A percentile compares a stretch with the other conserved stretches of the same genome.
Evolutionary conservation across 2,797 vertebrate genomes (phyloP).

Genomic region (Ctenosaura bakeri): DNA sequence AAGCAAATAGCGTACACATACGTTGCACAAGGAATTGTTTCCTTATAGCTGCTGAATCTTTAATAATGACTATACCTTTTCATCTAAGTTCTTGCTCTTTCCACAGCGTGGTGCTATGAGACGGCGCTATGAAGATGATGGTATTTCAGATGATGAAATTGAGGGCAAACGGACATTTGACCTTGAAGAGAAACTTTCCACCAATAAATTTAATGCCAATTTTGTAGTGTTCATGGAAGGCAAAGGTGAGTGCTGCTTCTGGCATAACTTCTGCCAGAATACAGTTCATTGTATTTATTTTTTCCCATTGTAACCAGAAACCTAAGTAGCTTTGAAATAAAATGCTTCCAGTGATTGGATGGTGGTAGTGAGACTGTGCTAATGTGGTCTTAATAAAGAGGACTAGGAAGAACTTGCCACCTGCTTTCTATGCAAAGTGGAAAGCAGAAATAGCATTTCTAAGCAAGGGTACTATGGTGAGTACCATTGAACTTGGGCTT

Average conservation of each 20-base stretch:
- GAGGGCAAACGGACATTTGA: constrained; percentile 97
- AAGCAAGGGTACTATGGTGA: neutral
- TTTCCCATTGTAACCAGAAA: neutral
- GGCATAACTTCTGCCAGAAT: neutral
- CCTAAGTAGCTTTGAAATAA: neutral
- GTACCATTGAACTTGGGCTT: neutral
- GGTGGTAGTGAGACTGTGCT: neutral
- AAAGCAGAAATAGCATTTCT: neutral
- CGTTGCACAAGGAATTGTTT: neutral
- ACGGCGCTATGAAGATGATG: constrained; percentile 95
- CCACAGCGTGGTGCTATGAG: constrained; percentile 91
- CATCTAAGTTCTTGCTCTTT: constrained; percentile 23
- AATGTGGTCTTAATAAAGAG: neutral
- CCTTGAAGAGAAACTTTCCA: constrained; percentile 93
- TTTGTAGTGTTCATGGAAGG: constrained; percentile 95
- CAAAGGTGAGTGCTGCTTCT: constrained; percentile 86
- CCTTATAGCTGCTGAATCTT: neutral
- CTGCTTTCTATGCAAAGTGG: neutral
- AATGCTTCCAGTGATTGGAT: neutral
- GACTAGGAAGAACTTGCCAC: neutral
- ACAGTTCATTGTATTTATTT: neutral
- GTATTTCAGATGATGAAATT: constrained; percentile 98
- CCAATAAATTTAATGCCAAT: constrained; percentile 88
- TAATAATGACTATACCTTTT: fast-evolving
- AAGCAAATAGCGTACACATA: neutral